Evolutionary conservation across 37 sponge, comb jelly and placozoan species (phyloP), one percentile per base, ranked within the genome.

Genomic region (Chondrilla cf. caribensis): DNA sequence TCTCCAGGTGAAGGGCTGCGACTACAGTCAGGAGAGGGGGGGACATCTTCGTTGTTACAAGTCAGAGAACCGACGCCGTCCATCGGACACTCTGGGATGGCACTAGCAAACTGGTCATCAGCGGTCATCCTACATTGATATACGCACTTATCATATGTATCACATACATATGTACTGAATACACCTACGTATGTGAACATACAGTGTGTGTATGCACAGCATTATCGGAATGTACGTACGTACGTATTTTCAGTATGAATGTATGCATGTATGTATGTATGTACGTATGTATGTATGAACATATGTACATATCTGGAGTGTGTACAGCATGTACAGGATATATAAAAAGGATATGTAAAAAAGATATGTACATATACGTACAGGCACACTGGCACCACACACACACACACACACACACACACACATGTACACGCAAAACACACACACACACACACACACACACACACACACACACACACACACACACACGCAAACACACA

Each of bases 81-180:
- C 68, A 67, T 8, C 17, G 68, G 31, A 8, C 68, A 28, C 32
- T 67, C 68, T 1, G 68, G 68, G 2, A 67, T 33, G 32, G 29
- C 17, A 4, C 68, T 29, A 67, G 68, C 68, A 67, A 67, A 67
- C 15, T 26, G 29, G 68, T 67, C 68, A n/a, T 67, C 68, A 2
- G 68, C 29, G 1, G 35, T 28, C 68, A 67, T 7, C 68, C 68
- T 67, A 33, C 29, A 62, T 4, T 5, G 22, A 26, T 47, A 47
- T 47, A 47, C 51, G 11, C 51, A 47, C 11, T 47, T 14, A 14
- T 14, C 51, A 47, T 47, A 47, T 11, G 11, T 47, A 47, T 47
- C n/a, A 47, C 11, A 47, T 47, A 47, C 11, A 47, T 47, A 47
- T 47, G 51, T 47, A 11, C 51, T 11, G 11, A 47, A 47, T 47